Evolutionary conservation across 2,113 vertebrate species (phyloP).

Genomic region (Corythoichthys haematopterus): DNA sequence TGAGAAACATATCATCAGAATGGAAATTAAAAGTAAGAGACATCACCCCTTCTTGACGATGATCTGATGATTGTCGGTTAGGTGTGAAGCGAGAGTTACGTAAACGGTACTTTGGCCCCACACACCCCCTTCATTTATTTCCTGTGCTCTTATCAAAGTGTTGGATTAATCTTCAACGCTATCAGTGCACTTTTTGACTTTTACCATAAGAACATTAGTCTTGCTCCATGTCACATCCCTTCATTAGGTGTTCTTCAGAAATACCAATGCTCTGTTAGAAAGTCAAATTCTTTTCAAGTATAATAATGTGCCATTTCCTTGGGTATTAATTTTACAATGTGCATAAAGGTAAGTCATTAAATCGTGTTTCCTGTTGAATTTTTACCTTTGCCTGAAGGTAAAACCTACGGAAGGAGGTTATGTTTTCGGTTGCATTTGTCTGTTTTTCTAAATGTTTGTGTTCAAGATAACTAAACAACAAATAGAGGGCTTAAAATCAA

Average conservation of each 20-base stretch:
- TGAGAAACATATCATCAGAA: not conserved
- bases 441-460: no score
- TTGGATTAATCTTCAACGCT: slow-evolving; percentile 13
- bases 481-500: no score
- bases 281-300: no score
- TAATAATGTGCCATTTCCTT: no score
- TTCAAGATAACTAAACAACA: no score
- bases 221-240: not conserved
- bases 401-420: no score
- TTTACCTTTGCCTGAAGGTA: no score
- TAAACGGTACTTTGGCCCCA: not conserved
- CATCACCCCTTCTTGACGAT: not conserved
- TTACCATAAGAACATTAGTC: not conserved
- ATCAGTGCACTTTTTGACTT: slow-evolving; percentile 1
- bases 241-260: not conserved
- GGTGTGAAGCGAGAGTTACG: not conserved
- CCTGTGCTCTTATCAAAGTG: not conserved
- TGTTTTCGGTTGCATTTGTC: no score
- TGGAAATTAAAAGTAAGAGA: not conserved
- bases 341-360: no score
- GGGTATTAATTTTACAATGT: no score
- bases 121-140: not conserved
- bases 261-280: not conserved
- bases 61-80: not conserved
- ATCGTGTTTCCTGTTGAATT: no score